Conservation (phyloP, 2,797 vertebrate species). For the Notoglanidium macrostoma region DNA sequence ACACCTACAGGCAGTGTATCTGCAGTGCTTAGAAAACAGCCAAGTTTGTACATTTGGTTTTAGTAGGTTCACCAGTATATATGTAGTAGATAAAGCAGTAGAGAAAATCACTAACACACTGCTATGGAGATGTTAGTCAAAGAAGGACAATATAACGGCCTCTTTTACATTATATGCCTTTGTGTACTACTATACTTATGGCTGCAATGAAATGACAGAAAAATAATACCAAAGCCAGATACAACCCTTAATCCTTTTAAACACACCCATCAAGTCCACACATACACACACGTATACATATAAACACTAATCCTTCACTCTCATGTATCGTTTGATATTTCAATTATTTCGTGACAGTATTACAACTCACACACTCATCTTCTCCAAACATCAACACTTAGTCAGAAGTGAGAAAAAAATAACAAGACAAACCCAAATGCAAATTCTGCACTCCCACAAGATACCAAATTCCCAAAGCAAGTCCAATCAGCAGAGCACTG, state of each 20-base stretch:
- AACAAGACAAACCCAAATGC: not conserved
- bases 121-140: not conserved
- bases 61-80: not conserved
- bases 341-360: not conserved
- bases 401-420: not conserved
- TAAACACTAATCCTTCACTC: not conserved
- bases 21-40: not conserved
- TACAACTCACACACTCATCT: not conserved
- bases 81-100: slow-evolving; percentile 11
- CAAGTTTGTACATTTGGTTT: not conserved
- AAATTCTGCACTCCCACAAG: not conserved
- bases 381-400: not conserved
- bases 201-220: slow-evolving; percentile 3
- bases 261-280: not conserved
- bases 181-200: not conserved
- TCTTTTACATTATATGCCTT: not conserved
- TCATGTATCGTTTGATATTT: not conserved
- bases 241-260: not conserved
- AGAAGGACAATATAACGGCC: not conserved
- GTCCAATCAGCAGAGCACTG: not conserved
- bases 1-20: not conserved
- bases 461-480: slow-evolving; percentile 2
- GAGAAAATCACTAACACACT: not conserved
- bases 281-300: not conserved
- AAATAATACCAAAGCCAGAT: not conserved